Evolutionary conservation across 2,113 vertebrate genomes (phyloP), one percentile per base, ranked within the genome.

Genomic region (Rattus rattus): DNA sequence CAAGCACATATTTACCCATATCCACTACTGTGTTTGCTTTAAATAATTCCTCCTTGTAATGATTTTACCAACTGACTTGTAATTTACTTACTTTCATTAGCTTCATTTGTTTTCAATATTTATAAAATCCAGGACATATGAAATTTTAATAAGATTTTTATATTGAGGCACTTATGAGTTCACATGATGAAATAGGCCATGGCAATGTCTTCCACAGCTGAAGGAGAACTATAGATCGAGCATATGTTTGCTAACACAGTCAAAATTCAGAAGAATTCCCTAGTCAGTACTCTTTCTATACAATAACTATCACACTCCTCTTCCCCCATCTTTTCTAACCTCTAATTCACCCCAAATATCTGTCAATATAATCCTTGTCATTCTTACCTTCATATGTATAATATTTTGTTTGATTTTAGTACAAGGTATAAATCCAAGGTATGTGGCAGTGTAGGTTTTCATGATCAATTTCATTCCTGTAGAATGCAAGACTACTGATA

Each of bases 71-170:
- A 20, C 43, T 86, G 61, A 86, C 22, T 90, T 83, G 7, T 52
- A 93, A 87, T 81, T 87, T 59, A 39, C 30, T 81, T 47, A 90
- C n/a, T 43, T 73, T 80, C 33, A 24, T 79, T 65, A 30, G 20
- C 22, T 85, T 84, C 39, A 6, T 93, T 87, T 67, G 14, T 75
- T 90, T 87, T 76, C 49, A 87, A 36, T 52, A 87, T 93, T 87
- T 83, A 81, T 24, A 73, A 36, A 49, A 4, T 16, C 16, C 33
- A 43, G 14, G 28, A 33, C 22, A 72, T 65, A 10, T 88, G 6
- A 33, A 24, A 9, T 70, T 92, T 87, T 81, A 93, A 70, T 56
- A 13, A 72, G 11, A 52, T 73, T 84, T 89, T 76, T 73, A 47
- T 89, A 65, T 84, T 69, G 17, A 76, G 2, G 5, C 47, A 94